A percentile compares a stretch with the other conserved stretches of the same genome.
These are phyloP conservation scores for Tinea semifulvella DNA, from an alignment of 2,888 invertebrate genomes.

Conservation along the genomic window DNA sequence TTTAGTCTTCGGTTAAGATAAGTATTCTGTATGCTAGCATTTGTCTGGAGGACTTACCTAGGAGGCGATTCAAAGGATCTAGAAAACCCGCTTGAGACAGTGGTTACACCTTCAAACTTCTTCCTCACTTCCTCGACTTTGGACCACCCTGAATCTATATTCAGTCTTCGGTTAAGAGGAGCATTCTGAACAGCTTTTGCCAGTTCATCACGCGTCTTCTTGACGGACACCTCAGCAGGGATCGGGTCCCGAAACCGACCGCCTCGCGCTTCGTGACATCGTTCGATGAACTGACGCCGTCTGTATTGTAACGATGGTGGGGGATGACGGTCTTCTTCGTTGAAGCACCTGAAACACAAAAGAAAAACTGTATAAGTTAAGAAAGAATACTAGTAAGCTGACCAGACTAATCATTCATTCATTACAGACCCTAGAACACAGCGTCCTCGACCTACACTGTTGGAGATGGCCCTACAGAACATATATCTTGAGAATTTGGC, in stretches of 20 bases:
- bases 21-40: no score
- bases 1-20: constrained; percentile 52
- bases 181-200: constrained; percentile 49
- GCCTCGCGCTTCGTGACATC: constrained; percentile 52
- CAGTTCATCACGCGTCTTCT: constrained; percentile 44
- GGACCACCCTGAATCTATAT: constrained; percentile 59
- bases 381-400: no score
- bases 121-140: constrained; percentile 60
- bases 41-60: no score
- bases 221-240: constrained; percentile 47
- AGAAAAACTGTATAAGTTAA: no score
- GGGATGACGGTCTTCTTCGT: constrained; percentile 36
- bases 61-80: constrained; percentile 58
- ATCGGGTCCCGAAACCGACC: constrained; percentile 39
- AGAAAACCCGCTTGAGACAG: constrained; percentile 34
- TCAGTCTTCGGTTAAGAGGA: constrained; percentile 50
- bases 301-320: constrained; percentile 44
- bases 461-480: no score
- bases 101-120: constrained; percentile 51
- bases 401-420: no score
- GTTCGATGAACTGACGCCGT: constrained; percentile 54
- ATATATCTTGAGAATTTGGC: no score
- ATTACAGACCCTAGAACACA: no score
- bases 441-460: no score
- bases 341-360: constrained; percentile 45